A percentile compares a stretch with the other conserved stretches of the same genome.
Evolutionary conservation across 2,113 vertebrate genomes (phyloP).

Genomic region (Dipodomys merriami): DNA sequence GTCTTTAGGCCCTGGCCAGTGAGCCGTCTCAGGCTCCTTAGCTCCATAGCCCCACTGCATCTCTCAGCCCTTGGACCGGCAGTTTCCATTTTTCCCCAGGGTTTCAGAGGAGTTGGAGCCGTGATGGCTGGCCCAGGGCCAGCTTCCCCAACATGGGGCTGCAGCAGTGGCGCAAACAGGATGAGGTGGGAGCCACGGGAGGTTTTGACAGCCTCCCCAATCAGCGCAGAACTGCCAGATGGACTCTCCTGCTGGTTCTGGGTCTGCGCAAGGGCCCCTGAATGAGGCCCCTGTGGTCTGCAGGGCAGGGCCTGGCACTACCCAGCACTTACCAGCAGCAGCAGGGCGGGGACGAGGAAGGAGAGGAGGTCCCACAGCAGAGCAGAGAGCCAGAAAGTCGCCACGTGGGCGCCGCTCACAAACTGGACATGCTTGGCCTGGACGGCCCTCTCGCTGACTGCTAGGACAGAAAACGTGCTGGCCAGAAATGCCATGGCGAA

Average conservation of each 20-base stretch:
- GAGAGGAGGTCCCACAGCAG: conserved; percentile 98
- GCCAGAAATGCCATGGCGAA: conserved; percentile 97
- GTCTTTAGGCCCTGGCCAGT: not conserved
- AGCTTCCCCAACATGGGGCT: not conserved
- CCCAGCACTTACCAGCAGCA: conserved; percentile 93
- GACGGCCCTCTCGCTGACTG: conserved; percentile 93
- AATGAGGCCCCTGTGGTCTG: not conserved
- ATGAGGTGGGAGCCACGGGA: too few species aligned
- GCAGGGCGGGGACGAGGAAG: conserved; percentile 93
- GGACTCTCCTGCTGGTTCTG: not conserved
- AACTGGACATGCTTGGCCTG: conserved; percentile 97
- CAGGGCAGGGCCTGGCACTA: not conserved
- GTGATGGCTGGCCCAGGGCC: not conserved
- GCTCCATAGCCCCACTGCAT: rapidly evolving
- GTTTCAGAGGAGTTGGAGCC: not conserved
- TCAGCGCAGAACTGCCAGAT: not conserved
- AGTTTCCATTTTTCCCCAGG: not conserved
- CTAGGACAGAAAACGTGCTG: conserved; percentile 96
- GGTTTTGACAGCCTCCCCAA: not conserved
- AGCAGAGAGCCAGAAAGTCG: conserved; percentile 97
- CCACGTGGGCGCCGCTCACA: conserved; percentile 95
- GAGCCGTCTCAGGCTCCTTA: not conserved
- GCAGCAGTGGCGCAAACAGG: not conserved
- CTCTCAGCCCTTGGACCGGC: not conserved
- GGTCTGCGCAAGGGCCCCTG: not conserved